These are phyloP conservation scores for Dendrolimus pini DNA, from an alignment of 2,888 invertebrate genomes.

Conservation along the genomic window DNA sequence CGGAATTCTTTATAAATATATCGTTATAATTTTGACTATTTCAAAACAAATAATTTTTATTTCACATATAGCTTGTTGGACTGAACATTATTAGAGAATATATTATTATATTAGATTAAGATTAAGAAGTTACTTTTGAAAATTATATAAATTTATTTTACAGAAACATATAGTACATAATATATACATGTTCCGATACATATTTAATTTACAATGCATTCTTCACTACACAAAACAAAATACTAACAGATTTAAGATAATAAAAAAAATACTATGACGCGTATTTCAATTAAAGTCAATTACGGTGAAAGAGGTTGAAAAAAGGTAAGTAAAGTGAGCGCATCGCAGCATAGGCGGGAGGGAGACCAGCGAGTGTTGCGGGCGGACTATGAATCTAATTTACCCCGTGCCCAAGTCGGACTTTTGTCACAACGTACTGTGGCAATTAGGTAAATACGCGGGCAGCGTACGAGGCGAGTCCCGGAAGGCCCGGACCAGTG, in stretches of 20 bases:
- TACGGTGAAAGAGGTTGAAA: conserved; percentile 47
- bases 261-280: conserved; percentile 37
- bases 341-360: conserved; percentile 8
- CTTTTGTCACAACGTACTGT: conserved; percentile 63
- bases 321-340: conserved; percentile 46
- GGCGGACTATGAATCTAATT: conserved; percentile 58
- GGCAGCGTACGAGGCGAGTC: conserved; percentile 21
- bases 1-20: too few relatives aligned
- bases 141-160: too few relatives aligned
- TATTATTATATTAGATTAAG: too few relatives aligned
- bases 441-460: conserved; percentile 70
- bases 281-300: conserved; percentile 56
- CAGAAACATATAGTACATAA: too few relatives aligned
- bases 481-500: conserved; percentile 7
- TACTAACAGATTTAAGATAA: conserved; percentile 9
- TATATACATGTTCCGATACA: too few relatives aligned
- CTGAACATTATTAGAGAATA: too few relatives aligned
- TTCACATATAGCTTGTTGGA: too few relatives aligned
- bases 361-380: conserved; percentile 18
- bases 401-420: conserved; percentile 43
- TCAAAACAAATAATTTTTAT: too few relatives aligned
- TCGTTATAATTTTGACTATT: too few relatives aligned
- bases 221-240: too few relatives aligned
- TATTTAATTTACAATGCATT: too few relatives aligned
- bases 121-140: too few relatives aligned